A percentile compares a stretch with the other conserved stretches of the same genome.
phyloP scores from a whole-genome alignment of 2,113 vertebrate genomes.

The Cyanoramphus novaezelandiae region DNA sequence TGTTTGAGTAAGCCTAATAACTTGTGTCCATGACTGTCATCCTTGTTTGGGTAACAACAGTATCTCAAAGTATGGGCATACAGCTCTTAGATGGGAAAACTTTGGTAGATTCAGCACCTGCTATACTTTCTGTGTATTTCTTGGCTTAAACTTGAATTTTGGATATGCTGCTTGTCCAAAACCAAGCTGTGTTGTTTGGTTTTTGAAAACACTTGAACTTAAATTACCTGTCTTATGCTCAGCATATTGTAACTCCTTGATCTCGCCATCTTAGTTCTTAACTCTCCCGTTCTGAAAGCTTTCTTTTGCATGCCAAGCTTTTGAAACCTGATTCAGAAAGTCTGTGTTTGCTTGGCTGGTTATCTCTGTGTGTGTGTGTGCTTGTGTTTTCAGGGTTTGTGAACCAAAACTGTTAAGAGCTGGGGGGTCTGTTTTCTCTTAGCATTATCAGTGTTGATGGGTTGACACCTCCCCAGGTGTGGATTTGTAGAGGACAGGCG shows the following conservation, averaged over 20 bases:
- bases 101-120: background rate
- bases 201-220: background rate
- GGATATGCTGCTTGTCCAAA: background rate
- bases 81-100: background rate
- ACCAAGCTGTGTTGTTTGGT: background rate
- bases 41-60: background rate
- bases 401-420: background rate
- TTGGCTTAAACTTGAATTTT: background rate
- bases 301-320: background rate
- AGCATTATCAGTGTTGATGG: background rate
- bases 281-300: background rate
- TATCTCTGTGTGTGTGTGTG: background rate
- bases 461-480: background rate
- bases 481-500: background rate
- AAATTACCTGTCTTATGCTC: background rate
- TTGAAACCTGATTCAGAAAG: background rate
- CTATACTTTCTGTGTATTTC: background rate
- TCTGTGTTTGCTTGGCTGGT: background rate
- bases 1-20: background rate
- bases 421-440: background rate
- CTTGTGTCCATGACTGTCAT: rapidly evolving
- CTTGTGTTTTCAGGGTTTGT: background rate
- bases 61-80: background rate
- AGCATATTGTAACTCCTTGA: background rate
- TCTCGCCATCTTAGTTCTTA: background rate